These are phyloP conservation scores for Tanaodytes sp. DNA, from an alignment of 2,888 invertebrate genomes.

Conservation along the genomic window DNA sequence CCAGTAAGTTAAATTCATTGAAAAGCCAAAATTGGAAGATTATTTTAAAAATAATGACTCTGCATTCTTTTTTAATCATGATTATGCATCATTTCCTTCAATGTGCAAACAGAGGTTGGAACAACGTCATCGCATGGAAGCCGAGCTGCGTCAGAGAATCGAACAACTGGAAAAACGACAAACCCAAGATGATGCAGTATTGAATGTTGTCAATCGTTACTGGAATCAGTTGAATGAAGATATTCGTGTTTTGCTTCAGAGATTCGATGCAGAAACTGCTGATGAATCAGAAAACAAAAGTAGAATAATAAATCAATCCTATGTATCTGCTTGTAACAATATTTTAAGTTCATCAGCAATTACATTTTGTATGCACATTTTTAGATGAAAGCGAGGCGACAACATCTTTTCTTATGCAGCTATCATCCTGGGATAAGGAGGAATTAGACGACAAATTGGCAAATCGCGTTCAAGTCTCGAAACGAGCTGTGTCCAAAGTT, in stretches of 20 bases:
- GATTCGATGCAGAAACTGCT: conserved; percentile 97
- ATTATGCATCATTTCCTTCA: no score
- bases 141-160: conserved; percentile 90
- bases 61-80: neutral
- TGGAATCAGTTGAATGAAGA: conserved; percentile 99
- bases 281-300: conserved; percentile 96
- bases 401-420: conserved; percentile 93
- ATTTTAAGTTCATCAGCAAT: no score
- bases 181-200: conserved; percentile 96
- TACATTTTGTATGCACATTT: no score
- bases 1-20: no score
- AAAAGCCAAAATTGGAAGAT: no score
- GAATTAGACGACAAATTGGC: conserved; percentile 96
- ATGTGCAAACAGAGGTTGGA: conserved; percentile 90
- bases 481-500: conserved; percentile 96
- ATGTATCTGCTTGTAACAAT: no score
- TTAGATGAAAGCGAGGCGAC: conserved; percentile 96
- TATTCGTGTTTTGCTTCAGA: conserved; percentile 91
- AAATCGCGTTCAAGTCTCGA: conserved; percentile 96
- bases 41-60: no score
- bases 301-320: no score
- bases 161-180: conserved; percentile 95
- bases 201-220: conserved; percentile 97
- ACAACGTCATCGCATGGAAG: conserved; percentile 85
- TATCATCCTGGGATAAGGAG: conserved; percentile 98